Base-by-base conservation (phyloP, 2,113 vertebrate genomes). In the Trematocara unimaculatum region DNA sequence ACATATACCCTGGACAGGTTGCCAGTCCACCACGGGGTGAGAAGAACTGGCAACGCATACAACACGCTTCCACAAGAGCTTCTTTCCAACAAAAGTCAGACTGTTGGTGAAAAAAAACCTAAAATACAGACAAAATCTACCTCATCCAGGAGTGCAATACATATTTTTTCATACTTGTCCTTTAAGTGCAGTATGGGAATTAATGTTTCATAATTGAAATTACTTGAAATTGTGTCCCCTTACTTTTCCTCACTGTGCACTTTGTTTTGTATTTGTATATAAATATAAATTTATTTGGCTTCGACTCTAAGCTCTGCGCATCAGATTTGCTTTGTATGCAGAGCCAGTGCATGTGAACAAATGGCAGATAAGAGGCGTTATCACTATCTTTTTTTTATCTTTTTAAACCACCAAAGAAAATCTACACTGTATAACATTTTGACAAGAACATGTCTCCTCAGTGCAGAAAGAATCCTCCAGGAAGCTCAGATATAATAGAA, bases 61-160 rank as follows among this genome's bases (percentile, higher is more conserved):
- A 3, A 12, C 10, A 64, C 2, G 9, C 60, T 64, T n/a, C 60
- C 2, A 35, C 31, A 64, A 64, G 31, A 64, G 60, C 31, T 64
- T 64, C 60, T 64, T 64, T 64, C 31, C 33, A 35, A 64, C 31
- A 35, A 35, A 35, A 35, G 31, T n/a, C 31, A 12, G 31, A 64
- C 31, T 64, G 60, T n/a, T 12, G 31, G 31, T 64, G 9, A 62
- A 62, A 62, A 55, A 54, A 35, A 0, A 0, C 1, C 31, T n/a
- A 35, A 62, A 62, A 62, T 2, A 4, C 58, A 62, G 0, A 62
- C 17, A n/a, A 62, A 62, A 35, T 62, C 31, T 7, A 33, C 5
- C 2, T 33, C 8, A 60, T 1, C 14, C 1, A 12, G 58, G 17
- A 35, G 58, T 62, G 58, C 31, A 35, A n/a, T 35, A 35, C 10